These are phyloP conservation scores for Mus musculus DNA, from an alignment of 2,113 vertebrate genomes.

Conservation along the genomic window GRCm39 chr12:106640001-106640500, in stretches of 20 bases:
- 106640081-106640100: constrained; percentile 63
- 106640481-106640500: neutral
- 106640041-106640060: constrained; percentile 67
- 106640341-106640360: neutral
- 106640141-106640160: constrained; percentile 38
- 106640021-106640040: constrained; percentile 73
- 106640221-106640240: neutral
- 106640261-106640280: neutral
- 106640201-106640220: neutral
- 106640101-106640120: constrained; percentile 76
- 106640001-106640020: constrained; percentile 5
- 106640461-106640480: fast-evolving
- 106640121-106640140: constrained; percentile 69
- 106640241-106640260: neutral
- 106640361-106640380: neutral
- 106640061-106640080: constrained; percentile 73
- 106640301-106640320: neutral
- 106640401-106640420: neutral
- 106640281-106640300: neutral
- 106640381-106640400: neutral
- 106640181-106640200: constrained; percentile 17
- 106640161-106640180: constrained; percentile 50
- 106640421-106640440: neutral
- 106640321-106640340: neutral
- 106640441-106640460: neutral